Evolutionary conservation across 1,140 invertebrate species (phyloP).

Genomic region (Manduca sexta): DNA sequence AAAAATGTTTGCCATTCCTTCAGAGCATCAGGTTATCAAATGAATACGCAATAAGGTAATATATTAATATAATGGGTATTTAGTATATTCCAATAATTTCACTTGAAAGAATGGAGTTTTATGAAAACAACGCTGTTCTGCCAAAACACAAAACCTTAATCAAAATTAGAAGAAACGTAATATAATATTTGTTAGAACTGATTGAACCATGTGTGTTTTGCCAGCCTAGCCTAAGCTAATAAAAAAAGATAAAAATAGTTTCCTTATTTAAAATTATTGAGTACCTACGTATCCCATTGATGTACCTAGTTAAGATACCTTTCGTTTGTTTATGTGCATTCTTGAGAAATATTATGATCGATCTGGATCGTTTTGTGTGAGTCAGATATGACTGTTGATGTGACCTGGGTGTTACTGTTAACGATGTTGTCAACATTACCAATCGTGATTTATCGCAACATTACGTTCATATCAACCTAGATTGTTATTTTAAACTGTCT

Average conservation of each 20-base stretch:
- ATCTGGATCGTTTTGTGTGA: constrained; percentile 44
- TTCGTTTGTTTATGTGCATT: constrained; percentile 47
- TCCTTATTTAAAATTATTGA: constrained; percentile 19
- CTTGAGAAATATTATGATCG: constrained; percentile 29
- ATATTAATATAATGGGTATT: not conserved
- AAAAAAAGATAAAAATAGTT: constrained; percentile 59
- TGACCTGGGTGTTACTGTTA: constrained; percentile 68
- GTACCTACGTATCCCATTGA: no score
- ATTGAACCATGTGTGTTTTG: constrained; percentile 41
- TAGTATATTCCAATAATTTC: no score
- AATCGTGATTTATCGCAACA: constrained; percentile 49
- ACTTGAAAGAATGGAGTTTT: constrained; percentile 28
- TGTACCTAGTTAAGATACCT: constrained; percentile 11
- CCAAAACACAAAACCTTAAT: constrained; percentile 45
- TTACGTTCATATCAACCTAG: not conserved
- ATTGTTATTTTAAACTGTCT: no score
- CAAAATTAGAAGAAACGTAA: constrained; percentile 2
- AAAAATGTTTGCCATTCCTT: constrained; percentile 55
- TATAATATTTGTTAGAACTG: no score
- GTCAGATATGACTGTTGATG: constrained; percentile 59
- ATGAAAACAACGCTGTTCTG: constrained; percentile 57
- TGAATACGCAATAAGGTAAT: not conserved
- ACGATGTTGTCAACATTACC: constrained; percentile 41
- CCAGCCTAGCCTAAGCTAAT: constrained; percentile 65
- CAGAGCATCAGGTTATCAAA: constrained; percentile 27